These are phyloP conservation scores for Ctenosaura bakeri DNA, from an alignment of 2,797 vertebrate species.

Conservation along the genomic window DNA sequence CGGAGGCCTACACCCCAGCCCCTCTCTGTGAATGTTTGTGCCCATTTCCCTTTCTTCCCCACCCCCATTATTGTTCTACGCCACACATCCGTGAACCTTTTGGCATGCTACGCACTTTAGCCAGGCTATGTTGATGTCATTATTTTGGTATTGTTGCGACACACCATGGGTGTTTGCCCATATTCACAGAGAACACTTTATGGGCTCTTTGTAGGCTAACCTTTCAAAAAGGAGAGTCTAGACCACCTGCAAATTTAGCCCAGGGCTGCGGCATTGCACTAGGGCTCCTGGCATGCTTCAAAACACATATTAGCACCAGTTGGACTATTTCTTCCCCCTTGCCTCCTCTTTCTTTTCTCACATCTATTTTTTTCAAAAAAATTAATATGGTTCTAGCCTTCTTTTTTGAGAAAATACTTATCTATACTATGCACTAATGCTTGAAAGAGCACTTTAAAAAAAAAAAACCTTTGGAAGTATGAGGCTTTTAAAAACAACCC, in stretches of 20 bases:
- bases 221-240: slow-evolving; percentile 87
- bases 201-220: slow-evolving; percentile 89
- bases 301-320: slow-evolving; percentile 83
- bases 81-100: slow-evolving; percentile 91
- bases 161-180: slow-evolving; percentile 90
- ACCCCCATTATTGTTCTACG: slow-evolving; percentile 86
- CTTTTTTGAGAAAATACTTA: slow-evolving; percentile 76
- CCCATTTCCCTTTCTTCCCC: slow-evolving; percentile 50
- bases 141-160: slow-evolving; percentile 91
- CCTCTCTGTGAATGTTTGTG: slow-evolving; percentile 75
- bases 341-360: not conserved
- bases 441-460: slow-evolving; percentile 67
- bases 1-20: slow-evolving; percentile 84
- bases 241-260: slow-evolving; percentile 89
- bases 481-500: slow-evolving; percentile 41
- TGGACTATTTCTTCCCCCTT: slow-evolving; percentile 74
- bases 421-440: slow-evolving; percentile 73
- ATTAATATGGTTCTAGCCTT: slow-evolving; percentile 76
- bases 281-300: slow-evolving; percentile 81
- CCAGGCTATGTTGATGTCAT: slow-evolving; percentile 93
- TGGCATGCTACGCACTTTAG: slow-evolving; percentile 92
- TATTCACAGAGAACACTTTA: slow-evolving; percentile 85
- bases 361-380: slow-evolving; percentile 63
- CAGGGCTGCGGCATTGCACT: slow-evolving; percentile 83
- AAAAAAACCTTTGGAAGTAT: slow-evolving; percentile 60